phyloP scores from a whole-genome alignment of 2,888 invertebrate species.

The Agrochola litura region DNA sequence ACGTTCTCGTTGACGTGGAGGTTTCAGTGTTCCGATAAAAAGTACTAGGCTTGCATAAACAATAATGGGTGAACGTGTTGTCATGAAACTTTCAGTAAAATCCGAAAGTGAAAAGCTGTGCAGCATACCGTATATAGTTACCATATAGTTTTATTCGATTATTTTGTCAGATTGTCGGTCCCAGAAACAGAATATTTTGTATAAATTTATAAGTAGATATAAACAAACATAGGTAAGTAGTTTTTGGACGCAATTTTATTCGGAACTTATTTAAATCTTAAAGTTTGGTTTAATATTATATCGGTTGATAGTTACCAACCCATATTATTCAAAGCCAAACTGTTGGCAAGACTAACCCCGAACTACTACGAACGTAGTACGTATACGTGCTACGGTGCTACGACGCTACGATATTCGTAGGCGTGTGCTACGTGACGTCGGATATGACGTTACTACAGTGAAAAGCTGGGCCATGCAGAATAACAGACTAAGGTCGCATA shows the following conservation, averaged over 20 bases:
- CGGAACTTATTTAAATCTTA: background rate
- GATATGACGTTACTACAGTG: conserved; percentile 21
- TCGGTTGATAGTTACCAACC: background rate
- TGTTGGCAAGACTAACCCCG: too few relatives aligned
- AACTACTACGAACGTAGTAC: background rate
- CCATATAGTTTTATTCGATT: background rate
- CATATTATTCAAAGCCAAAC: too few relatives aligned
- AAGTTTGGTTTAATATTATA: background rate
- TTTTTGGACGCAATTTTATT: background rate
- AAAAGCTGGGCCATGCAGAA: conserved; percentile 26
- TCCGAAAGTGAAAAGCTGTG: background rate
- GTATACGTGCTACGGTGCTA: background rate
- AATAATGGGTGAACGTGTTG: background rate
- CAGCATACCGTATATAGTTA: background rate
- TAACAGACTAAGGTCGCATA: conserved; percentile 44
- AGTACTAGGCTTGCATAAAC: conserved; percentile 16
- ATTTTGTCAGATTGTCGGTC: too few relatives aligned
- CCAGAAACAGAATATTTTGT: background rate
- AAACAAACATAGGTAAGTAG: background rate
- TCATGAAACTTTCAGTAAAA: background rate
- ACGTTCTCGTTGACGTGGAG: background rate
- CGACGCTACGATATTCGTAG: conserved; percentile 30
- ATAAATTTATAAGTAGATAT: background rate
- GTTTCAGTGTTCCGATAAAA: conserved; percentile 24
- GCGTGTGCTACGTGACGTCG: conserved; percentile 24